phyloP scores from a whole-genome alignment of 2,888 invertebrate genomes.

The Lycaena phlaeas region DNA sequence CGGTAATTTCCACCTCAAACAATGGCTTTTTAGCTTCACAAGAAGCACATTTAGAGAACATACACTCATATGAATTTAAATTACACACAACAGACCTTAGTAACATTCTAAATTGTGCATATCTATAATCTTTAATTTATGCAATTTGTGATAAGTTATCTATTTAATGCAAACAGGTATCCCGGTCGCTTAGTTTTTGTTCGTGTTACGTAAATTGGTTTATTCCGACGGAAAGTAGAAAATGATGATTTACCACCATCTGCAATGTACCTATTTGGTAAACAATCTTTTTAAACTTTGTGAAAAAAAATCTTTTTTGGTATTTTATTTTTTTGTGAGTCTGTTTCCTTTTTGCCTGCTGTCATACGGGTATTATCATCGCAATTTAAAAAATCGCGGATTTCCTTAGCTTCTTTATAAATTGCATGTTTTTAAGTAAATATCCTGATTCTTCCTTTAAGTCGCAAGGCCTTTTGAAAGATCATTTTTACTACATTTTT shows the following conservation, averaged over 20 bases:
- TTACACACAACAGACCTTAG: neutral
- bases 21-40: too few species aligned
- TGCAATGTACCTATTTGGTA: constrained; percentile 5
- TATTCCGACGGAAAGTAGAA: constrained; percentile 1
- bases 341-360: neutral
- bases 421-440: neutral
- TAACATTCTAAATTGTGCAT: constrained; percentile 8
- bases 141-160: constrained; percentile 12
- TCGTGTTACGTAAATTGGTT: constrained; percentile 5
- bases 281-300: constrained; percentile 1
- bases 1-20: too few species aligned
- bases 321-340: neutral
- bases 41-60: too few species aligned
- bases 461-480: neutral
- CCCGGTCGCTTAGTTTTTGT: neutral
- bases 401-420: neutral
- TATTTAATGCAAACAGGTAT: constrained; percentile 4
- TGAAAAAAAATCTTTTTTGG: neutral
- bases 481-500: neutral
- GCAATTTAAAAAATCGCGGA: neutral
- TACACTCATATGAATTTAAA: too few species aligned
- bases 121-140: constrained; percentile 7
- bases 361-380: neutral
- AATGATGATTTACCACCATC: constrained; percentile 6
- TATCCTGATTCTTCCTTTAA: neutral